Evolutionary conservation across 2,113 vertebrate species (phyloP), one percentile per base, ranked within the genome.

Genomic region (Cyprinodon variegatus): DNA sequence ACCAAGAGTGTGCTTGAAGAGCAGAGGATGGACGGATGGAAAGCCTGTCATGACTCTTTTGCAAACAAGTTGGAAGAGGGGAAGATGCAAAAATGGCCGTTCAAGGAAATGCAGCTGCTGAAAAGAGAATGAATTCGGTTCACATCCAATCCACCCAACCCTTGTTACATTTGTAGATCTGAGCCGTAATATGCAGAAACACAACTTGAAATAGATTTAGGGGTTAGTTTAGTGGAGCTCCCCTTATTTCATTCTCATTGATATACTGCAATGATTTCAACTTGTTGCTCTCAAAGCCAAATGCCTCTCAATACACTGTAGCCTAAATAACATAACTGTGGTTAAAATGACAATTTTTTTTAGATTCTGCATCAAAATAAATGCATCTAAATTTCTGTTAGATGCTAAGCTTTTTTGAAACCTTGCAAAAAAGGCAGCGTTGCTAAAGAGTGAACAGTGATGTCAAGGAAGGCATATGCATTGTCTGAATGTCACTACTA

Each of bases 401-500:
- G 40, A 22, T 11, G 22, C 20, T 45, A 70, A 66, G 29, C 40
- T 11, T 2, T 66, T 1, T 72, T 11, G 57, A 71, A 86, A 8
- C 20, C 3, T 68, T 36, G 45, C 37, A 9, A 60, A 38, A 50
- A 22, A 70, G 50, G n/a, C 36, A 73, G 53, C 9, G 41, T n/a
- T 68, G 64, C 59, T 0, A 46, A 40, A 43, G 37, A 62, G 61
- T 45, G 64, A 79, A 43, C 13, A 1, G 78, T 70, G 48, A 14
- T 48, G 61, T 22, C 48, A 11, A 57, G 14, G 72, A 50, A 62
- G 37, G 63, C 14, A 4, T 39, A 40, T 77, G 67, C 59, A 72
- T 63, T 78, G 67, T 72, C 22, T 63, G 83, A 79, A 86, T 86
- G 77, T 74, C 82, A 82, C 77, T 43, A 10, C 22, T 8, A 45